A percentile compares a stretch with the other conserved stretches of the same genome.
phyloP scores from a whole-genome alignment of 2,888 invertebrate genomes.

The Drosophila pegasa region DNA sequence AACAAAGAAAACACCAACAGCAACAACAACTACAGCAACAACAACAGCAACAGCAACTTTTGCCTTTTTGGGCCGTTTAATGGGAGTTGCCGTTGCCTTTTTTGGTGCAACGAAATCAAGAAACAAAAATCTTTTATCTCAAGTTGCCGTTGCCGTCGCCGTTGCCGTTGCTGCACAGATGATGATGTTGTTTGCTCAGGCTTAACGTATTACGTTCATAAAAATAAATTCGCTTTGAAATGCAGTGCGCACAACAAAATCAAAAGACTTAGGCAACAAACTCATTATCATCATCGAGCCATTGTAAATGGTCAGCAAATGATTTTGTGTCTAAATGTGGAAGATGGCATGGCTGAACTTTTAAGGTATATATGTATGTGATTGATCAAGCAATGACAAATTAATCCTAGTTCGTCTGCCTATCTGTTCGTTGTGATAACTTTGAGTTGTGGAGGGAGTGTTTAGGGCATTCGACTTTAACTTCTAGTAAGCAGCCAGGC shows the following conservation, averaged over 20 bases:
- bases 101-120: conserved; percentile 77
- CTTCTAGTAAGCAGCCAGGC: too few relatives aligned
- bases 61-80: conserved; percentile 77
- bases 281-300: conserved; percentile 21
- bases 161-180: conserved; percentile 34
- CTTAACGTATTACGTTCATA: conserved; percentile 37
- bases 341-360: not conserved
- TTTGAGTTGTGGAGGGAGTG: too few relatives aligned
- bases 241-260: conserved; percentile 42
- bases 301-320: not conserved
- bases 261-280: conserved; percentile 71
- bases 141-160: conserved; percentile 32
- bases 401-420: not conserved
- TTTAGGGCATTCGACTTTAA: too few relatives aligned
- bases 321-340: conserved; percentile 1
- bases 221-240: conserved; percentile 57
- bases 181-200: conserved; percentile 62
- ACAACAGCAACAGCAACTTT: conserved; percentile 38
- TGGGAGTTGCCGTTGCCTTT: conserved; percentile 82
- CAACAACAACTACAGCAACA: conserved; percentile 24
- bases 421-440: not conserved
- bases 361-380: not conserved
- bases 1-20: conserved; percentile 53
- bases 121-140: conserved; percentile 68
- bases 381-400: not conserved